These are phyloP conservation scores for Stictocephala bisonia DNA, from an alignment of 2,888 invertebrate genomes.

Conservation along the genomic window DNA sequence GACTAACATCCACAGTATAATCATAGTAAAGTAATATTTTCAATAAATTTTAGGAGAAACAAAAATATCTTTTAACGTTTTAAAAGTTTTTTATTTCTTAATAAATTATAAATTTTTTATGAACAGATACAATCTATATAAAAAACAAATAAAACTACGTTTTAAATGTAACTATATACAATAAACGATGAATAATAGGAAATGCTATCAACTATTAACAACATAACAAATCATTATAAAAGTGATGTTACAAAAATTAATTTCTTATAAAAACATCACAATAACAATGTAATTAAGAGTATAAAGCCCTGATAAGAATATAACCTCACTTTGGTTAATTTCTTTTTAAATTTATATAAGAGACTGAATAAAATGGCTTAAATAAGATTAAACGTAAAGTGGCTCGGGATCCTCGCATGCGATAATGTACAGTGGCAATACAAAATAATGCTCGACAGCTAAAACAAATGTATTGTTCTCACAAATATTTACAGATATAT, in stretches of 20 bases:
- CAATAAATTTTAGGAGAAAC: too few relatives aligned
- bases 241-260: conserved; percentile 21
- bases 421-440: conserved; percentile 30
- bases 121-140: too few relatives aligned
- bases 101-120: too few relatives aligned
- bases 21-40: too few relatives aligned
- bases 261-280: conserved; percentile 25
- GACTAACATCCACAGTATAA: too few relatives aligned
- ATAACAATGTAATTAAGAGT: conserved; percentile 1
- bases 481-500: conserved; percentile 13
- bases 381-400: not conserved
- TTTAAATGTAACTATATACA: too few relatives aligned
- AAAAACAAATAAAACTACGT: too few relatives aligned
- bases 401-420: not conserved
- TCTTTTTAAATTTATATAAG: not conserved
- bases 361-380: conserved; percentile 6
- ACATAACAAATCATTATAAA: conserved; percentile 32
- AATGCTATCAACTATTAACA: too few relatives aligned
- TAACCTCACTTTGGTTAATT: conserved; percentile 25
- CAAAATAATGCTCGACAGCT: not conserved
- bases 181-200: too few relatives aligned
- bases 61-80: too few relatives aligned
- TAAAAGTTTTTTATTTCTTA: too few relatives aligned
- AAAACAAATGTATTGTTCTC: conserved; percentile 11
- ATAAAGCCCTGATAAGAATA: conserved; percentile 24